phyloP scores from a whole-genome alignment of 2,113 vertebrate genomes.

The Pluvialis apricaria region DNA sequence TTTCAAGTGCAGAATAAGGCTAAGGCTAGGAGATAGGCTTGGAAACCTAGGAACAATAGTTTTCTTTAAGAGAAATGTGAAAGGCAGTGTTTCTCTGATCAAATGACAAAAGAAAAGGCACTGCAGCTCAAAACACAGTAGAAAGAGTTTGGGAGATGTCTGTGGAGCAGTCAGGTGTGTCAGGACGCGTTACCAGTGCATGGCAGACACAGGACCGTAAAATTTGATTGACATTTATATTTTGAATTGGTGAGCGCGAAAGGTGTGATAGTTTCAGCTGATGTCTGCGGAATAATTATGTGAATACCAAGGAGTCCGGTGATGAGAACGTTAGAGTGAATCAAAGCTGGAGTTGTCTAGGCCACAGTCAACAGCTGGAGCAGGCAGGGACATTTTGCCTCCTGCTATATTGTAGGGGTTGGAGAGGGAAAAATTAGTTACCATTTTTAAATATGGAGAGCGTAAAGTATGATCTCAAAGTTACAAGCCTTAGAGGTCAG shows the following conservation, averaged over 20 bases:
- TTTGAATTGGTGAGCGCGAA: background rate
- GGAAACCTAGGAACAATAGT: background rate
- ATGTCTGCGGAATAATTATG: accelerated
- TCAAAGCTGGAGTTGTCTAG: background rate
- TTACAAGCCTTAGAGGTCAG: background rate
- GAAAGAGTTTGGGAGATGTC: background rate
- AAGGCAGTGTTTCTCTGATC: background rate
- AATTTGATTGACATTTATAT: background rate
- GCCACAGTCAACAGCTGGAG: background rate
- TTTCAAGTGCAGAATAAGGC: background rate
- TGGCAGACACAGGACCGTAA: background rate
- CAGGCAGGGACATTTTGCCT: background rate
- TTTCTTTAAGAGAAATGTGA: background rate
- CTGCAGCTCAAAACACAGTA: background rate
- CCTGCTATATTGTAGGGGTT: background rate
- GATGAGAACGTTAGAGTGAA: background rate
- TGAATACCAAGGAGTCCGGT: background rate
- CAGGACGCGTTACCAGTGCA: accelerated
- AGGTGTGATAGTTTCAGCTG: background rate
- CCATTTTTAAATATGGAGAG: background rate
- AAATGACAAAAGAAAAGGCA: background rate
- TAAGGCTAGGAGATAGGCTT: background rate
- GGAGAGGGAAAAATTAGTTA: background rate
- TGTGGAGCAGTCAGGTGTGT: background rate
- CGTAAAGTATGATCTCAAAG: background rate